Percentiles rank a stretch among this genome's conserved stretches.
Evolutionary conservation across 2,113 vertebrate genomes (phyloP).

Genomic region (Atractosteus spatula): DNA sequence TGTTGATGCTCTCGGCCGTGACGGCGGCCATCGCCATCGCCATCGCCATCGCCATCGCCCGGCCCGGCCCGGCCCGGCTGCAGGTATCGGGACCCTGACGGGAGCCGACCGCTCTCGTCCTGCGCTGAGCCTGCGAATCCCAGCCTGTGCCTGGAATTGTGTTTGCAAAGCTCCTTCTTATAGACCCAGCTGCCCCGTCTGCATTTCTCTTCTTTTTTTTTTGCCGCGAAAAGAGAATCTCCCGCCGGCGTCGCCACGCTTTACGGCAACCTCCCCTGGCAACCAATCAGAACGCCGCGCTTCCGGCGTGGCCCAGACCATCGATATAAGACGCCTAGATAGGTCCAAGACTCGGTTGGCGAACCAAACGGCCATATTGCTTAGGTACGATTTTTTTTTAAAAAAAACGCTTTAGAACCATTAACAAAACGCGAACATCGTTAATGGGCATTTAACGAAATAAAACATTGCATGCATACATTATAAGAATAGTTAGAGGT

Average conservation of each 20-base stretch:
- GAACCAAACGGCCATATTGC: too few relatives aligned
- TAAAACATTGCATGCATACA: too few relatives aligned
- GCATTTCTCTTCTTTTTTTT: not conserved
- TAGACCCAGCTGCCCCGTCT: not conserved
- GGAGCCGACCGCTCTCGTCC: too few relatives aligned
- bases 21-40: constrained; percentile 44
- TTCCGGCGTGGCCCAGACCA: not conserved
- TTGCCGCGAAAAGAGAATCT: not conserved
- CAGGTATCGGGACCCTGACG: too few relatives aligned
- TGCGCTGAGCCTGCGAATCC: not conserved
- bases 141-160: not conserved
- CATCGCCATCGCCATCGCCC: not conserved
- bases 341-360: too few relatives aligned
- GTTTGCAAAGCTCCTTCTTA: not conserved
- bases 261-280: not conserved
- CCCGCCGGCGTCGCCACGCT: not conserved
- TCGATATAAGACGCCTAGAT: too few relatives aligned
- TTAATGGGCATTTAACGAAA: too few relatives aligned
- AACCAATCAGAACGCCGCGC: not conserved
- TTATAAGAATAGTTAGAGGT: too few relatives aligned
- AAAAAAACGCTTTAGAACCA: too few relatives aligned
- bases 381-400: too few relatives aligned
- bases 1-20: constrained; percentile 42
- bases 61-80: too few relatives aligned
- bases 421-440: too few relatives aligned